Evolutionary conservation across 2,113 vertebrate genomes (phyloP).

Genomic region (Noturus placidus): DNA sequence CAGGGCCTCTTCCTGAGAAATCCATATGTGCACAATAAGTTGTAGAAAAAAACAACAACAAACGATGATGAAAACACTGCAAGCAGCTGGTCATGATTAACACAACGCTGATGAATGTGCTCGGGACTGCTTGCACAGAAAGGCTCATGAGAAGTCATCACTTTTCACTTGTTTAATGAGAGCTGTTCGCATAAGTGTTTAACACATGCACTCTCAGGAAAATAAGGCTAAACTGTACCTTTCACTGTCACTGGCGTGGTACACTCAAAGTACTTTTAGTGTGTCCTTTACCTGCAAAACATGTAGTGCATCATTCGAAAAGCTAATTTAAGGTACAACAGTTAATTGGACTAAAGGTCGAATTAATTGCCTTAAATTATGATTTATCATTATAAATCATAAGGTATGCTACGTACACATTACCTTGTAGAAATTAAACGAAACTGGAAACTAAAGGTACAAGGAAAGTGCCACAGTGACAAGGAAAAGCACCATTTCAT

Average conservation of each 20-base stretch:
- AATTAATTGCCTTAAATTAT: no score
- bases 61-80: background rate
- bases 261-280: background rate
- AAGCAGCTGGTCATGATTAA: background rate
- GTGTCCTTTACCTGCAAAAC: background rate
- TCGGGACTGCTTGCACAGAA: background rate
- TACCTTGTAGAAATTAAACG: background rate
- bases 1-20: conserved; percentile 32
- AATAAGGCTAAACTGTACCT: background rate
- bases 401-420: no score
- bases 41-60: background rate
- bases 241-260: background rate
- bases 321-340: background rate
- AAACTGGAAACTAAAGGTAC: background rate
- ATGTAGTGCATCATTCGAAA: background rate
- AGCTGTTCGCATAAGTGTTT: background rate
- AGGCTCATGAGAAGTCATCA: background rate
- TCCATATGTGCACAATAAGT: background rate
- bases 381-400: no score
- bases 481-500: background rate
- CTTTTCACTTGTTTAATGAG: background rate
- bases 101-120: background rate
- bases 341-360: background rate
- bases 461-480: background rate
- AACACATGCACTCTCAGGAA: background rate